A percentile compares a stretch with the other conserved stretches of the same genome.
These are phyloP conservation scores for Heliconius hewitsoni DNA, from an alignment of 1,140 invertebrate genomes.

Conservation along the genomic window DNA sequence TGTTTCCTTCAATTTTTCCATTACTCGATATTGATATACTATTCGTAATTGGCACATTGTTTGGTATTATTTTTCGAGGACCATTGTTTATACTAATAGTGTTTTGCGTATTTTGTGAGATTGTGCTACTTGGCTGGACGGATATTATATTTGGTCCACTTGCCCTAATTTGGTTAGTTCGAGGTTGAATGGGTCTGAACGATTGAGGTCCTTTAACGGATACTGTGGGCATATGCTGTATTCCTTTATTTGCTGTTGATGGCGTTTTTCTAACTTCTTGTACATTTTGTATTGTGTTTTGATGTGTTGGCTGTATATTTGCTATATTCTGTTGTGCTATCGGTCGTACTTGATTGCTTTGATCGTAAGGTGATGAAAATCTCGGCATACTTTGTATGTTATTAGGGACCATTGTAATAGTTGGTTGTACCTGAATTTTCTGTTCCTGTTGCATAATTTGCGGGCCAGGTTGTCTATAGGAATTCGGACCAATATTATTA, in stretches of 20 bases:
- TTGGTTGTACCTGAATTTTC: conserved; percentile 36
- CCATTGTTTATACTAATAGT: conserved; percentile 33
- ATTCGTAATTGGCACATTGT: conserved; percentile 19
- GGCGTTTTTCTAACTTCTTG: conserved; percentile 24
- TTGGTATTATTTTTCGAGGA: conserved; percentile 29
- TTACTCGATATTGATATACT: conserved; percentile 35
- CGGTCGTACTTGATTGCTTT: conserved; percentile 38
- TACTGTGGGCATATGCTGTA: conserved; percentile 34
- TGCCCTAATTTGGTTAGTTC: conserved; percentile 41
- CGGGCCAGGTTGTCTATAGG: conserved; percentile 30
- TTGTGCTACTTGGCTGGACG: conserved; percentile 20
- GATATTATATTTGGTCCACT: conserved; percentile 27
- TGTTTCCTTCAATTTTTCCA: conserved; percentile 39
- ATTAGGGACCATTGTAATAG: conserved; percentile 42
- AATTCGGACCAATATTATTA: conserved; percentile 24
- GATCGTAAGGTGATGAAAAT: conserved; percentile 27
- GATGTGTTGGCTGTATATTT: conserved; percentile 29
- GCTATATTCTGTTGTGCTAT: conserved; percentile 31
- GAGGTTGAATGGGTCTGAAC: conserved; percentile 51
- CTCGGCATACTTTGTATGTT: conserved; percentile 35
- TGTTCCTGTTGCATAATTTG: conserved; percentile 38
- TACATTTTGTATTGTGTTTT: conserved; percentile 29
- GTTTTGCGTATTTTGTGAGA: conserved; percentile 26
- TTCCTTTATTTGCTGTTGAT: conserved; percentile 31
- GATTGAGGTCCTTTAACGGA: conserved; percentile 41